Evolutionary conservation across 2,113 vertebrate genomes (phyloP).

Genomic region (Rhea americana): DNA sequence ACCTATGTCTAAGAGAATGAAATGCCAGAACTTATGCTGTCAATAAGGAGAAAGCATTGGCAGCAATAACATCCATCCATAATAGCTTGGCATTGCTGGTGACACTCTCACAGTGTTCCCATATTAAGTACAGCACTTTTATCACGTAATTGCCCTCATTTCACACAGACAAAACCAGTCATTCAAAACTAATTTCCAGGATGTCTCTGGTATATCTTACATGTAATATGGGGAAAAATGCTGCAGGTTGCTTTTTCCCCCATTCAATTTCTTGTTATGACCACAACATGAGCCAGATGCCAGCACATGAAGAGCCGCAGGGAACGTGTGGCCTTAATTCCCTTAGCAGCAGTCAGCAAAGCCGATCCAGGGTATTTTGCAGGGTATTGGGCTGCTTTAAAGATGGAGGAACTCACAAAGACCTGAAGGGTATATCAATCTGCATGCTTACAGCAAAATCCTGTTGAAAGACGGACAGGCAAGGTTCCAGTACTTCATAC

Average conservation of each 20-base stretch:
- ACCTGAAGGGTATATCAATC: neutral
- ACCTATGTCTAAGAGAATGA: neutral
- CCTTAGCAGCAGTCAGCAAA: neutral
- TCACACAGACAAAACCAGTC: neutral
- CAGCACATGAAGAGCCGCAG: neutral
- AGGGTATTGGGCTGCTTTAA: neutral
- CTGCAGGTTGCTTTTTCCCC: neutral
- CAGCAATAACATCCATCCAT: neutral
- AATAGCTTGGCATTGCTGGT: neutral
- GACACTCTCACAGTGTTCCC: neutral
- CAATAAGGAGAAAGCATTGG: neutral
- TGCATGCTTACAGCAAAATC: neutral
- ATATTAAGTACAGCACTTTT: neutral
- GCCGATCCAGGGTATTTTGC: neutral
- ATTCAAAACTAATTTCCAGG: neutral
- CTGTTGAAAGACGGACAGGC: neutral
- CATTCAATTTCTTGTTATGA: neutral
- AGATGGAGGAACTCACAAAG: neutral
- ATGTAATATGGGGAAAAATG: neutral
- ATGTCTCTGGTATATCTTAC: neutral
- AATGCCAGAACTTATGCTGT: neutral
- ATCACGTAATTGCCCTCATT: neutral
- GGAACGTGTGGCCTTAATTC: neutral
- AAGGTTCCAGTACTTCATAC: neutral
- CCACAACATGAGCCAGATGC: neutral